Conservation (phyloP, 2,797 vertebrate genomes). For the Sebastes oblongus region DNA sequence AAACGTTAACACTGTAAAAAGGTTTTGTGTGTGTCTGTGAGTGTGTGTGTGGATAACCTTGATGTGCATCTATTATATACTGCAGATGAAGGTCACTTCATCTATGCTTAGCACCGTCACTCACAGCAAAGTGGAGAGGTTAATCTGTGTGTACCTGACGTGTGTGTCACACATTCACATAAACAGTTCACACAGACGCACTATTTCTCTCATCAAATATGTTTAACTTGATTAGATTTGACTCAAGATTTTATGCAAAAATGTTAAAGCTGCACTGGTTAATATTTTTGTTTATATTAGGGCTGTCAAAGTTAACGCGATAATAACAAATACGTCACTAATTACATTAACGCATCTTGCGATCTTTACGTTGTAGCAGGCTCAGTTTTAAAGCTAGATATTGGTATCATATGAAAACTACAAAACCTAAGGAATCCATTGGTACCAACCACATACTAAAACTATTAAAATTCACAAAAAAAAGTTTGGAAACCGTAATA, state of each 20-base stretch:
- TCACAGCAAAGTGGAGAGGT: slow-evolving; percentile 3
- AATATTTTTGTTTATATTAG: background rate
- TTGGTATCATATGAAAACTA: no score
- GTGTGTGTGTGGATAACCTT: background rate
- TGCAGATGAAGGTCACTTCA: slow-evolving; percentile 11
- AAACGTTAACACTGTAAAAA: background rate
- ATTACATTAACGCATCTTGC: no score
- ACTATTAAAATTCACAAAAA: no score
- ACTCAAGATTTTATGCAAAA: background rate
- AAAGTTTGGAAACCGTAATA: no score
- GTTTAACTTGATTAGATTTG: background rate
- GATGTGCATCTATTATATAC: background rate
- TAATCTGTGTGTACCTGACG: background rate
- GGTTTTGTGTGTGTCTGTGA: background rate
- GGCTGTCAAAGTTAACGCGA: no score
- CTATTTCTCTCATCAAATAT: background rate
- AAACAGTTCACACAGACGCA: background rate
- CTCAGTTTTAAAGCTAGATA: no score
- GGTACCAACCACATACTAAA: no score
- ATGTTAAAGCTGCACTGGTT: background rate
- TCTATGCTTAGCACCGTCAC: background rate
- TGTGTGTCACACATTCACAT: background rate
- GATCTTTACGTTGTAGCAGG: no score
- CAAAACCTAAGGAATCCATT: no score
- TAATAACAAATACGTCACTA: no score